Conservation (phyloP, 2,113 vertebrate genomes). For the Blennius ocellaris region DNA sequence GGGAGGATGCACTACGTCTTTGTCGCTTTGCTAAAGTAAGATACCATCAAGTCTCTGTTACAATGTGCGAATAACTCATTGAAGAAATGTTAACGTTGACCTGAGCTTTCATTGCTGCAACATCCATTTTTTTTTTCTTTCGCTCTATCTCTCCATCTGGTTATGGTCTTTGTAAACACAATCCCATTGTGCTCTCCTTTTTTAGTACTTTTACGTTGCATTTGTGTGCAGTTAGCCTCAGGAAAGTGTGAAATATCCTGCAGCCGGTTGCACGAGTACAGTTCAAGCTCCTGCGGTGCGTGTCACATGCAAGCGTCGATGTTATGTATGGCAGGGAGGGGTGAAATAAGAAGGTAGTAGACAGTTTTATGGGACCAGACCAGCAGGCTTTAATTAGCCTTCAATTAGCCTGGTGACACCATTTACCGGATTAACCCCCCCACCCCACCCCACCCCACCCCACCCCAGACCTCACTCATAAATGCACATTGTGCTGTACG, state of each 20-base stretch:
- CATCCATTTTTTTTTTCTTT: not conserved
- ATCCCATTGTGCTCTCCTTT: not conserved
- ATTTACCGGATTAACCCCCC: constrained; percentile 77
- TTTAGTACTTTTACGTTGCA: not conserved
- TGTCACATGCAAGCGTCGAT: constrained; percentile 20
- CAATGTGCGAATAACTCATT: not conserved
- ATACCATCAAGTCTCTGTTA: not conserved
- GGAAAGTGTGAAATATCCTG: constrained; percentile 16
- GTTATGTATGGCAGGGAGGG: constrained; percentile 13
- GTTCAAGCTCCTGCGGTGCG: constrained; percentile 22
- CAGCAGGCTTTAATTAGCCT: constrained; percentile 81
- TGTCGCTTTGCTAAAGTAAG: constrained; percentile 97
- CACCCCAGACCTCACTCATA: constrained; percentile 62
- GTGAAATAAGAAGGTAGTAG: constrained; percentile 55
- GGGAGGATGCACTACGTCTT: constrained; percentile 91
- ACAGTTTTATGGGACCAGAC: constrained; percentile 72
- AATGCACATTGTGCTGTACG: constrained; percentile 40
- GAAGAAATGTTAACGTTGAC: too few species aligned
- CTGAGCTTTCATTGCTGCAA: too few species aligned
- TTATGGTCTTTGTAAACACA: not conserved
- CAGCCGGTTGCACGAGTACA: constrained; percentile 6
- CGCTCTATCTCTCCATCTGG: not conserved
- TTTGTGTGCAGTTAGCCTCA: constrained; percentile 25
- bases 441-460: too few species aligned
- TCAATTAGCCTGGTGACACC: constrained; percentile 82